Evolutionary conservation across 2,888 invertebrate species (phyloP).

Genomic region (Pachydiplax longipennis): DNA sequence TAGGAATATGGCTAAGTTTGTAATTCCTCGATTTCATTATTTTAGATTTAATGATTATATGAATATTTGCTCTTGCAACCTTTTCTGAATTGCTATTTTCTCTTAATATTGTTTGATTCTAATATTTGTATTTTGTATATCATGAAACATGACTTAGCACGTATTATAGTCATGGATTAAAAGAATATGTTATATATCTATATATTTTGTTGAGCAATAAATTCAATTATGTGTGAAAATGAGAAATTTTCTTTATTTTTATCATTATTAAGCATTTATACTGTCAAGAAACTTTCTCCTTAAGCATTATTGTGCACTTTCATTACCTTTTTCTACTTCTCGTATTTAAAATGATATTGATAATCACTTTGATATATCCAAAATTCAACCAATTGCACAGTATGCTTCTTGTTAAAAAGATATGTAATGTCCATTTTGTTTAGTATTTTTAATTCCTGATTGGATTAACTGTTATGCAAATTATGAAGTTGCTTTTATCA

Average conservation of each 20-base stretch:
- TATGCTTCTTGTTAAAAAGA: not conserved
- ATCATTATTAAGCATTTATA: not conserved
- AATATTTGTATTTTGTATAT: constrained; percentile 20
- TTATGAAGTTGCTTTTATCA: not conserved
- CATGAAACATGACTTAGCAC: constrained; percentile 13
- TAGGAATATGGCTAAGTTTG: constrained; percentile 10
- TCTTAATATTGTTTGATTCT: constrained; percentile 10
- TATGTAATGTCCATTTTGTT: not conserved
- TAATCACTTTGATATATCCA: not conserved
- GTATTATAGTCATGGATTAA: constrained; percentile 1
- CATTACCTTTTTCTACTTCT: not conserved
- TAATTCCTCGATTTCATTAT: not conserved
- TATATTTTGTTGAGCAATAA: constrained; percentile 33
- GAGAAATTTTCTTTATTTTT: constrained; percentile 11
- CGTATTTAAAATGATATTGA: not conserved
- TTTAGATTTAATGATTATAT: not conserved
- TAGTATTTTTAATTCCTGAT: not conserved
- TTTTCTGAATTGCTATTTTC: not conserved
- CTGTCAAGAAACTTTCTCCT: not conserved
- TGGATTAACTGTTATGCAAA: not conserved
- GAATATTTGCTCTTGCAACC: not conserved
- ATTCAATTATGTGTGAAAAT: constrained; percentile 12
- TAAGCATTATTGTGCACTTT: constrained; percentile 1
- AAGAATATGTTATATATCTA: constrained; percentile 23
- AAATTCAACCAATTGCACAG: not conserved